phyloP scores from a whole-genome alignment of 2,888 invertebrate genomes.

The Chymomyza fuscimana region DNA sequence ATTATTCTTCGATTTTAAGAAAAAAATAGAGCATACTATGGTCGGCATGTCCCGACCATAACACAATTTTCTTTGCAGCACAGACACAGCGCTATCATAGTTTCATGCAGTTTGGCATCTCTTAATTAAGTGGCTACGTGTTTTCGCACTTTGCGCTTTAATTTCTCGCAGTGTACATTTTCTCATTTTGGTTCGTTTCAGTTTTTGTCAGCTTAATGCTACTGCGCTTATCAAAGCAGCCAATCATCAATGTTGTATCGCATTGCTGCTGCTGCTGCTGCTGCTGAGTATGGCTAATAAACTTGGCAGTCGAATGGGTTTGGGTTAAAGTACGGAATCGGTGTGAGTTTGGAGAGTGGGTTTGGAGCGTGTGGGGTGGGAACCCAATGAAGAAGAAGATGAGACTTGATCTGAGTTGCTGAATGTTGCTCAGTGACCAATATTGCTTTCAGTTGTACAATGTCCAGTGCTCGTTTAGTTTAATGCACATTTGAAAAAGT shows the following conservation, averaged over 20 bases:
- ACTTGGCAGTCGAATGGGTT: constrained; percentile 42
- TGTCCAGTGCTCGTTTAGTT: constrained; percentile 36
- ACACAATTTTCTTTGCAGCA: too few relatives aligned
- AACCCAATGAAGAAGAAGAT: too few relatives aligned
- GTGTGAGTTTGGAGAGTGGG: constrained; percentile 12
- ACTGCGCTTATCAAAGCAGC: constrained; percentile 65
- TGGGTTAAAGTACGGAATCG: constrained; percentile 24
- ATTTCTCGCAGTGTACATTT: constrained; percentile 25
- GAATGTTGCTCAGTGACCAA: constrained; percentile 30
- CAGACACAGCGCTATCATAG: too few relatives aligned
- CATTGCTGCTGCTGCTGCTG: constrained; percentile 20
- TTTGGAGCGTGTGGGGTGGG: not conserved
- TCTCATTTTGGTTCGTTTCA: constrained; percentile 51
- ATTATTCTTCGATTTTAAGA: too few relatives aligned
- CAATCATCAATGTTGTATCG: constrained; percentile 67
- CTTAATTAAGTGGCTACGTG: not conserved
- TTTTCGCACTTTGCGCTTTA: not conserved
- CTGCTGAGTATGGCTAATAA: constrained; percentile 59
- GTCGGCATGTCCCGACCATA: too few relatives aligned
- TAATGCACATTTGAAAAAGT: constrained; percentile 58
- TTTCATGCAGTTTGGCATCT: too few relatives aligned
- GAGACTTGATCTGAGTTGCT: constrained; percentile 25
- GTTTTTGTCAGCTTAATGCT: constrained; percentile 71
- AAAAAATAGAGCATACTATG: too few relatives aligned
- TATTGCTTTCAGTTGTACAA: constrained; percentile 39